Base-by-base conservation (phyloP, 2,113 vertebrate species). In the Pedionomus torquatus region DNA sequence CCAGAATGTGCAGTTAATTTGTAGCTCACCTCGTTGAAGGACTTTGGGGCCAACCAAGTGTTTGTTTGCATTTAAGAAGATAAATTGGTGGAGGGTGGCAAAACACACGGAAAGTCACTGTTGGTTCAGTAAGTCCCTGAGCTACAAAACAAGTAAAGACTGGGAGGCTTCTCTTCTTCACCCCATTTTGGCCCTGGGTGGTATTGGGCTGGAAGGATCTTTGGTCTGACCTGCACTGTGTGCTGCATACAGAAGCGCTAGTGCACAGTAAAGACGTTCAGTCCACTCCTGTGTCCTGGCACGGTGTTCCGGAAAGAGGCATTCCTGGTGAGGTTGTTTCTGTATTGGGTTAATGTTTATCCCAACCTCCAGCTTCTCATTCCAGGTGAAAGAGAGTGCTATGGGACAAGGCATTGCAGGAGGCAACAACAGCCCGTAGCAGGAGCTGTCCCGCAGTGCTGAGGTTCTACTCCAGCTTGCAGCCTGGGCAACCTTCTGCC, bases 281-380 rank as follows among this genome's bases (percentile, higher is more conserved):
- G 28, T 41, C 49, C 5, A 13, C 33, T 28, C 5, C 26, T 58
- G n/a, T 58, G 21, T 49, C 37, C 43, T 46, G 65, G 60, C 51
- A 7, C 1, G 3, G 60, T 81, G 64, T 30, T 18, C 5, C 8
- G 11, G 26, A 70, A 86, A 87, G 66, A 88, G 43, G 72, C 30
- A 37, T 78, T 55, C 2, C 43, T 4, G 3, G 13, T 7, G 9
- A 75, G 20, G 11, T 39, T 81, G 41, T 39, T 87, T 35, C 37
- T 68, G 5, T 55, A 13, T 31, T 44, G 35, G 63, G 69, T 95
- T 96, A 93, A 85, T 87, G 26, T 93, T 95, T 95, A 87, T 83
- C 60, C 35, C 43, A 55, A 46, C 46, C 33, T 78, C 2, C 5
- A 65, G 74, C 60, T 78, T 66, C 35, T 87, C 18, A 25, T 61